Evolutionary conservation across 1,140 invertebrate genomes (phyloP).

Genomic region (Drosophila ogumai): DNA sequence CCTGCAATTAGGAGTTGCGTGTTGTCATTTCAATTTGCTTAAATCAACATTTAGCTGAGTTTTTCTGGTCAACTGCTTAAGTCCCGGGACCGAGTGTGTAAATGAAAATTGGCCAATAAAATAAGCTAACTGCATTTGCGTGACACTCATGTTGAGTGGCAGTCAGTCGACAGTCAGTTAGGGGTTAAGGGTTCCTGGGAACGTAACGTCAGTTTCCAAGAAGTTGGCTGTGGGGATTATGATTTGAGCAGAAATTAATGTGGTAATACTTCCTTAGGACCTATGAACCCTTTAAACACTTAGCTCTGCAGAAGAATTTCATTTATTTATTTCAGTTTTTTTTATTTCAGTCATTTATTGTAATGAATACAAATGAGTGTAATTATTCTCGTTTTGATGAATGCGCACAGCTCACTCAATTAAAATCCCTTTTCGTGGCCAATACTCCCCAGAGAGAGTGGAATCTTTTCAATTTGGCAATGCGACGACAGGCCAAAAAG

Average conservation of each 20-base stretch:
- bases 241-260: conserved; percentile 8
- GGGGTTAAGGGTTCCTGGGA: not conserved
- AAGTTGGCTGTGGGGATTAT: conserved; percentile 8
- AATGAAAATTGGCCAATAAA: conserved; percentile 61
- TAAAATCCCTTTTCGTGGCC: conserved; percentile 1
- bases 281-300: not conserved
- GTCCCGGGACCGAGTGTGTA: conserved; percentile 20
- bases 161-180: conserved; percentile 21
- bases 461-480: conserved; percentile 15
- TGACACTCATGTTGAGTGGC: conserved; percentile 66
- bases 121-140: conserved; percentile 77
- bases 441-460: not conserved
- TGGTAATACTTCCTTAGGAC: not conserved
- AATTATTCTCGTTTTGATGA: not conserved
- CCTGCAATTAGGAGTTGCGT: conserved; percentile 46
- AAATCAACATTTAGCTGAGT: conserved; percentile 52
- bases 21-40: conserved; percentile 64
- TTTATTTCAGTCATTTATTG: not conserved
- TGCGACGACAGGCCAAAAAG: conserved; percentile 10
- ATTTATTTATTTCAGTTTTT: too few species aligned
- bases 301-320: not conserved
- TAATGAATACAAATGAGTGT: conserved; percentile 9
- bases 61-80: conserved; percentile 29
- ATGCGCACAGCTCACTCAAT: conserved; percentile 1
- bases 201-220: conserved; percentile 1